These are phyloP conservation scores for Macquaria ambigua DNA, from an alignment of 2,113 vertebrate genomes.

Conservation along the genomic window DNA sequence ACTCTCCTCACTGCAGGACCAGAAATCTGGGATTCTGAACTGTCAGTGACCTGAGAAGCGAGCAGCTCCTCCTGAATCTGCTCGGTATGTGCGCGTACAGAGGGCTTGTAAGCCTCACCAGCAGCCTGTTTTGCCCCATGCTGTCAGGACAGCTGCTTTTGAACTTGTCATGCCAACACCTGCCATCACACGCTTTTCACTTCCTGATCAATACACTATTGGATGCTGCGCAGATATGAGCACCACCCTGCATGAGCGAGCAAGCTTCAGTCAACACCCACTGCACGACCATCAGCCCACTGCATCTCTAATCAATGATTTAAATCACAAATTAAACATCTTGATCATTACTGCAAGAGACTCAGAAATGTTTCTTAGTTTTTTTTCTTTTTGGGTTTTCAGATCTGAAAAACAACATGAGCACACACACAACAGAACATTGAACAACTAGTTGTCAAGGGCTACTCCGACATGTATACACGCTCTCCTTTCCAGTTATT, in stretches of 20 bases:
- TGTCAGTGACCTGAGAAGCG: slow-evolving; percentile 55
- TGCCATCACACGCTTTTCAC: slow-evolving; percentile 41
- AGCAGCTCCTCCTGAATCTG: slow-evolving; percentile 53
- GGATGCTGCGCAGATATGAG: slow-evolving; percentile 37
- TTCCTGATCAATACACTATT: slow-evolving; percentile 52
- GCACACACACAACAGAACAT: not conserved
- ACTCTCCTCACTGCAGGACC: slow-evolving; percentile 40
- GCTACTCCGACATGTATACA: not conserved
- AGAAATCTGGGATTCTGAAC: slow-evolving; percentile 63
- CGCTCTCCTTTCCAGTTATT: not conserved
- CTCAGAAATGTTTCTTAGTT: not conserved
- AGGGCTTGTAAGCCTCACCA: slow-evolving; percentile 36
- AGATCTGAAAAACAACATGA: not conserved
- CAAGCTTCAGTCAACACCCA: slow-evolving; percentile 16
- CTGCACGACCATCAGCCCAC: not conserved
- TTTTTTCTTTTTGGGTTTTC: not conserved
- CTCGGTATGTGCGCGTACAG: not conserved
- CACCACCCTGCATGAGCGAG: slow-evolving; percentile 24
- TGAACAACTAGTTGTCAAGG: not conserved
- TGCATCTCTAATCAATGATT: slow-evolving; percentile 12
- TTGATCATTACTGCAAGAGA: not conserved
- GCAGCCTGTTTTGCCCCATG: slow-evolving; percentile 54
- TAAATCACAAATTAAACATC: slow-evolving; percentile 5
- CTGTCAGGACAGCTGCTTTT: slow-evolving; percentile 53
- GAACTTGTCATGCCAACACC: slow-evolving; percentile 57